phyloP scores from a whole-genome alignment of 2,888 invertebrate genomes.

The Adelphocoris suturalis region DNA sequence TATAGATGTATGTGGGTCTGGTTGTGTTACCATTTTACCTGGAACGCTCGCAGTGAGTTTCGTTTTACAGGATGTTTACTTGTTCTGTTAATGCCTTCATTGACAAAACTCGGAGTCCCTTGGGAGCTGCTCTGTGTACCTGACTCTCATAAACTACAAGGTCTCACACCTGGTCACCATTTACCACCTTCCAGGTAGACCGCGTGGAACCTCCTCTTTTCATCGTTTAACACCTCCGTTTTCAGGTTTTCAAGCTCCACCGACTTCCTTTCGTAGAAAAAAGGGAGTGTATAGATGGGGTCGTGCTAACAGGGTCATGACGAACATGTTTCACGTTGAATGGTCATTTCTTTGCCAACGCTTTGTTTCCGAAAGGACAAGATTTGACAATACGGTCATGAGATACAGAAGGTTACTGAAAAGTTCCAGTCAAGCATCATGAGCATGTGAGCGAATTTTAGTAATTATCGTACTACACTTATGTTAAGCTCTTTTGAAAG shows the following conservation, averaged over 20 bases:
- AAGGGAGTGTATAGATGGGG: neutral
- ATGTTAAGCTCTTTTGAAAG: too few species aligned
- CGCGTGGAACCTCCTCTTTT: neutral
- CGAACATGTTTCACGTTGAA: neutral
- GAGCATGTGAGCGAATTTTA: too few species aligned
- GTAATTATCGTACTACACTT: too few species aligned
- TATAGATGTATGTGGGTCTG: too few species aligned
- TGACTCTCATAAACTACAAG: slow-evolving; percentile 41
- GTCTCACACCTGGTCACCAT: slow-evolving; percentile 12
- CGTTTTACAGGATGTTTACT: neutral
- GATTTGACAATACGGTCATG: too few species aligned
- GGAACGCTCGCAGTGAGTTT: too few species aligned
- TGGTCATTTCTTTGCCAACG: neutral
- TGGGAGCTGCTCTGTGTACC: neutral
- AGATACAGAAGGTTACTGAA: too few species aligned
- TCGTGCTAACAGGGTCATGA: neutral
- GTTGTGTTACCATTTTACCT: too few species aligned
- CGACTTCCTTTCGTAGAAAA: neutral
- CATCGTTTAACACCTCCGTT: slow-evolving; percentile 5
- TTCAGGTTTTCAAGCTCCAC: neutral
- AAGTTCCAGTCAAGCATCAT: too few species aligned
- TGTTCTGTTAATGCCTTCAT: neutral
- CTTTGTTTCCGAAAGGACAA: too few species aligned
- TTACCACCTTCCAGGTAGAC: slow-evolving; percentile 27
- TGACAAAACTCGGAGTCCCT: neutral